phyloP scores from a whole-genome alignment of 92 coral and sea anemone genomes.

The Heteractis magnifica region DNA sequence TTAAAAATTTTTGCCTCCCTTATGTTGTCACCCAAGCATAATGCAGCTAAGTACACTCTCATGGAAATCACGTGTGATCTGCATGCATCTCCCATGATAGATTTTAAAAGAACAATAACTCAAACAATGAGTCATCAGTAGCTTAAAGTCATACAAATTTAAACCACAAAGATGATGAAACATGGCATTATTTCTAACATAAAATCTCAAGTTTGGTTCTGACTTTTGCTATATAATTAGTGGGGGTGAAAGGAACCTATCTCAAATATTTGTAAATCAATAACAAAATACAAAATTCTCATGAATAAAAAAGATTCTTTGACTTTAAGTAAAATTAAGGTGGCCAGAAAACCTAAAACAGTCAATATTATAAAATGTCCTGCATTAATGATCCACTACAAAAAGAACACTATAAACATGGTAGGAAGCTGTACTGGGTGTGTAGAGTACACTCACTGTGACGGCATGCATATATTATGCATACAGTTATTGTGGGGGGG shows the following conservation, averaged over 20 bases:
- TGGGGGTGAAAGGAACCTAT: neutral
- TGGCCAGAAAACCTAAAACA: neutral
- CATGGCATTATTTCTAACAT: neutral
- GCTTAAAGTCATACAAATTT: neutral
- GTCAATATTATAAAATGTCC: neutral
- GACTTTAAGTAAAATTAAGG: too few species aligned
- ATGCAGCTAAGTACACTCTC: neutral
- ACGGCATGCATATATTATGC: neutral
- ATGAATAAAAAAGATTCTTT: too few species aligned
- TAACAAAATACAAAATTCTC: too few species aligned
- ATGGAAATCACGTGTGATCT: neutral
- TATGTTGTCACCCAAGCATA: neutral
- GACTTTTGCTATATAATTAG: neutral
- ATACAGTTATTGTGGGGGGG: neutral
- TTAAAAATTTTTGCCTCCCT: too few species aligned
- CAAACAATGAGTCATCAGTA: too few species aligned
- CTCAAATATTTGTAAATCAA: neutral
- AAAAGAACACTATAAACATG: neutral
- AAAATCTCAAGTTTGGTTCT: neutral
- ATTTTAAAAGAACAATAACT: neutral
- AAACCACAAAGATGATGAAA: neutral
- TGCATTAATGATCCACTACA: neutral
- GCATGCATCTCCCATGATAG: neutral
- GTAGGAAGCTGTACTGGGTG: neutral
- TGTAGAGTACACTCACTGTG: neutral